Base-by-base conservation (phyloP, 2,888 invertebrate genomes). In the Eupithecia abbreviata region DNA sequence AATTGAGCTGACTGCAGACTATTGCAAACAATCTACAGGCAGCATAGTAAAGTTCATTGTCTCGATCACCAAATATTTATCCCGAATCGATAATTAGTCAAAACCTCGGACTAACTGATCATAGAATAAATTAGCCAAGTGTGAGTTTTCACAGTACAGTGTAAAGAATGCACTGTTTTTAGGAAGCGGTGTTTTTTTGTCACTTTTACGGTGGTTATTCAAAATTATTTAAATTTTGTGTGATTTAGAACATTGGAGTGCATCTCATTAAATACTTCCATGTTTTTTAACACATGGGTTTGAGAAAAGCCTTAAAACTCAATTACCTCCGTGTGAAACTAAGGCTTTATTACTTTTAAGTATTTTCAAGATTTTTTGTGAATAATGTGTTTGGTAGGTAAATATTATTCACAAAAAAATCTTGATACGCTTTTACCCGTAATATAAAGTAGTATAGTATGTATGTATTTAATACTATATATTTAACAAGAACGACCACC, bases 41-140 rank as follows among this genome's bases (percentile, higher is more conserved):
- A 30, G 30, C 30, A 30, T 30, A 67, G 66, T 69, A 73, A n/a
- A 76, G 92, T 90, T 92, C 91, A 88, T 85, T 80, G 90, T 73
- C 86, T 90, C 84, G 80, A 75, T 81, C 82, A 83, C 79, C 84
- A 89, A 93, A 94, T 91, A 92, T 93, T 93, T 87, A 89, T 87
- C 73, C 79, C 71, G 90, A 90, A 92, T 93, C 85, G 88, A 88
- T 93, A 92, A 93, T 92, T 91, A 92, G 85, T 84, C 82, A 87
- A 89, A 88, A 87, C 87, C 85, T 85, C 85, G 85, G 89, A 89
- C 89, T 87, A 87, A 83, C 87, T 81, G 90, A 91, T 91, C 90
- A 87, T 86, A 83, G 93, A 89, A 94, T 93, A 94, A 91, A 94
- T 94, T 94, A 94, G 91, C 85, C 65, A 77, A 72, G 72, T 88